Evolutionary conservation across 2,888 invertebrate species (phyloP), one percentile per base, ranked within the genome.

Genomic region (Sinopyrophorus schimmeli): DNA sequence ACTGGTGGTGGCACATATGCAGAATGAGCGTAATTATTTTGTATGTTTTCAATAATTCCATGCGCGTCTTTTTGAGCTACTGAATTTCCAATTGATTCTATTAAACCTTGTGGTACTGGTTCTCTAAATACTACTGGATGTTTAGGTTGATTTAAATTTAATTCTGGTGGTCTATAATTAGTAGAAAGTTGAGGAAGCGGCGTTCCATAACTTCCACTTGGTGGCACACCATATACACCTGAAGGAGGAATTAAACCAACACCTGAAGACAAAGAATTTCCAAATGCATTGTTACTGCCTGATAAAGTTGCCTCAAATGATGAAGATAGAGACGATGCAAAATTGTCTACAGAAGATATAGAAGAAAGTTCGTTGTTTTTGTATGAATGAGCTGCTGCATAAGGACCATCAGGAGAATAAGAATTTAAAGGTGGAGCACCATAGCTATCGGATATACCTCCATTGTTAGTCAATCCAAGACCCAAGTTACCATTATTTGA

Each of bases 81-180:
- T 0, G 78, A 76, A 37, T 83, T 80, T 0, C 80, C 86, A 53
- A 84, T 81, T 37, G 80, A 83, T 56, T 84, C 79, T 2, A 88
- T 73, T 3, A 89, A 70, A 0, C 86, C 86, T 35, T 80, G 76
- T 0, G 88, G 87, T 0, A 89, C 84, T 0, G 86, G 81, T n/a
- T 87, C 84, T 30, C 87, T 78, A 69, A 87, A 88, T 55, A 84
- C 80, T 3, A 88, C 79, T 0, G 89, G 89, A 18, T 77, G 77
- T 62, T 76, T 77, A 1, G 82, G 81, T 1, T 68, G 67, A 32
- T 67, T 72, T 53, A 61, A 57, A 54, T 68, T 66, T 15, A 64
- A 56, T 48, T 67, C 39, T 63, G 66, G 40, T n/a, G 28, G 2
- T 6, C 10, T n/a, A 12, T 28, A 17, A 28, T 27, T 32, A 26